Evolutionary conservation across 2,113 vertebrate genomes (phyloP), one percentile per base, ranked within the genome.

Genomic region (Pogonocichla stellata): DNA sequence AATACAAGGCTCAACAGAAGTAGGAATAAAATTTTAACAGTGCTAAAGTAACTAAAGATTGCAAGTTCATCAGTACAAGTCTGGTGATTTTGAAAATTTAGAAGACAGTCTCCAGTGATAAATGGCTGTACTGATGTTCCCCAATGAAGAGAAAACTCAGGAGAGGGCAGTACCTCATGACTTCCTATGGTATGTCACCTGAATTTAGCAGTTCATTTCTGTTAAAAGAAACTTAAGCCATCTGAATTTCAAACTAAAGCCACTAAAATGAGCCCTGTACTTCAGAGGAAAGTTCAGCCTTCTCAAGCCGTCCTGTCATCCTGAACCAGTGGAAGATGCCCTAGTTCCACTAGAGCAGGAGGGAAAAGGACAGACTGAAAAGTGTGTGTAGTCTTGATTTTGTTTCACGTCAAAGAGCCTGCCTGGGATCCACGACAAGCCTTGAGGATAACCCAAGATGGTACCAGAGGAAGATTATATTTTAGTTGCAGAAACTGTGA

Each of bases 31-130:
- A 40, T 38, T 74, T 14, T n/a, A 64, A 23, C 33, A 47, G 10
- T 29, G 19, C 19, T 65, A 5, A 94, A 80, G 25, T 70, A 65
- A 91, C 17, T 34, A 25, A 80, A 66, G 12, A 34, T 3, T 43
- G 20, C 38, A 62, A 66, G 38, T 29, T 78, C 9, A 58, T 34
- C 1, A 1, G 9, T n/a, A 20, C 0, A 0, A 13, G 28, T 74
- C 40, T 29, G 7, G 8, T 14, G 31, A 67, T 38, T 60, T 48
- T 71, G 33, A 38, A 56, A 42, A 74, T 54, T 74, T 34, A 88
- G 34, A 81, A 62, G 57, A 82, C 26, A 45, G 6, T 58, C 34
- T 69, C 19, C 47, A 60, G 57, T 38, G 28, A 51, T 33, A 81
- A 5, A 19, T 74, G 69, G 64, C 33, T 73, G 3, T 45, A n/a